These are phyloP conservation scores for Epiblema foenella DNA, from an alignment of 2,888 invertebrate species.

Conservation along the genomic window DNA sequence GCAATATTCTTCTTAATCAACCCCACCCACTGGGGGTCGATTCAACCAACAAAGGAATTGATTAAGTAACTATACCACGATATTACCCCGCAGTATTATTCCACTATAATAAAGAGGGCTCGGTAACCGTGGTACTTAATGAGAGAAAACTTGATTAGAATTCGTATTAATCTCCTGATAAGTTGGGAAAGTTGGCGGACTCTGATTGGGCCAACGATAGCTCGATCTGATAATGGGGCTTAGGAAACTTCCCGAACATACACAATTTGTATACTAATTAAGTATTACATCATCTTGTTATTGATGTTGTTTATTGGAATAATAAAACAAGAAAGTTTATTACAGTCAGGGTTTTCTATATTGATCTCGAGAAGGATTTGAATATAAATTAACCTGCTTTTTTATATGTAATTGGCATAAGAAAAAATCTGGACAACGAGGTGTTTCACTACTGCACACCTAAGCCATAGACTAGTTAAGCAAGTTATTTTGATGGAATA, in stretches of 20 bases:
- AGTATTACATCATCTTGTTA: constrained; percentile 30
- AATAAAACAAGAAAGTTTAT: background rate
- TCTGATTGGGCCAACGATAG: constrained; percentile 54
- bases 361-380: no score
- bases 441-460: no score
- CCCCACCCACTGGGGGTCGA: constrained; percentile 82
- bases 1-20: constrained; percentile 85
- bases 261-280: constrained; percentile 27
- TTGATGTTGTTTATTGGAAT: background rate
- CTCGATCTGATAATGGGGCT: constrained; percentile 43
- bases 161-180: constrained; percentile 82
- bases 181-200: constrained; percentile 74
- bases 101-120: constrained; percentile 83
- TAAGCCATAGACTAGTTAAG: no score
- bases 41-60: constrained; percentile 84
- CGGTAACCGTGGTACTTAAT: constrained; percentile 82
- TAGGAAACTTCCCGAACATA: constrained; percentile 20
- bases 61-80: constrained; percentile 84
- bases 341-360: background rate
- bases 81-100: constrained; percentile 83
- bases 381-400: no score
- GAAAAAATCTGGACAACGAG: no score
- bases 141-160: constrained; percentile 85
- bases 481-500: no score
- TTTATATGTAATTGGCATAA: no score